A percentile compares a stretch with the other conserved stretches of the same genome.
These are phyloP conservation scores for Dusona sp. DNA, from an alignment of 2,888 invertebrate genomes.

Conservation along the genomic window DNA sequence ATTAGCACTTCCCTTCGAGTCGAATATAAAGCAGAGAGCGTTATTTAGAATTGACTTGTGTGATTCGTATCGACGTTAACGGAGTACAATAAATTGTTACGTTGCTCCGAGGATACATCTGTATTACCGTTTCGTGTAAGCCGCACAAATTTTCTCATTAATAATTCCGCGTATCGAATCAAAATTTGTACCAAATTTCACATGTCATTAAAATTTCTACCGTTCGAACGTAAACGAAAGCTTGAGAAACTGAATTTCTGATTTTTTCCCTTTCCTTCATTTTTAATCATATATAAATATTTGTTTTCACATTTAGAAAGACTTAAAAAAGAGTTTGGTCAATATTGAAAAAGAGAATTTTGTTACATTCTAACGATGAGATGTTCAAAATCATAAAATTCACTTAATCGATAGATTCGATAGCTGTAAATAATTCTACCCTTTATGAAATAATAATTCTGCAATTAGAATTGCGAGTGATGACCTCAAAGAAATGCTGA, in stretches of 20 bases:
- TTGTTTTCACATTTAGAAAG: not conserved
- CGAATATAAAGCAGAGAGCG: constrained; percentile 4
- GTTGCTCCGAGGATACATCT: constrained; percentile 32
- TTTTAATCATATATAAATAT: not conserved
- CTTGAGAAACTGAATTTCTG: not conserved
- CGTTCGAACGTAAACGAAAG: not conserved
- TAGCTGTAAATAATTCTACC: not conserved
- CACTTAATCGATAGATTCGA: not conserved
- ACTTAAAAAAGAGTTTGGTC: not conserved
- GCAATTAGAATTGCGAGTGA: not conserved
- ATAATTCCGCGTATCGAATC: not conserved
- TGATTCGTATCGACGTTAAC: constrained; percentile 42
- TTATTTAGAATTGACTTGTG: constrained; percentile 37
- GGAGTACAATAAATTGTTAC: constrained; percentile 45
- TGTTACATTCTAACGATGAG: too few relatives aligned
- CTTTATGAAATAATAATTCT: not conserved
- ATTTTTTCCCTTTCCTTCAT: not conserved
- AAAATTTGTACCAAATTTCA: not conserved
- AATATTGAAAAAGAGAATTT: too few relatives aligned
- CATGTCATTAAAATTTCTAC: not conserved
- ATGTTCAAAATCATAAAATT: not conserved
- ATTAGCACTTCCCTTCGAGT: constrained; percentile 44
- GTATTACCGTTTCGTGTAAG: constrained; percentile 6
- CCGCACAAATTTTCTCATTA: not conserved
- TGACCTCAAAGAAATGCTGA: not conserved